Evolutionary conservation across 2,888 invertebrate genomes (phyloP), one percentile per base, ranked within the genome.

Genomic region (Bugulina stolonifera): DNA sequence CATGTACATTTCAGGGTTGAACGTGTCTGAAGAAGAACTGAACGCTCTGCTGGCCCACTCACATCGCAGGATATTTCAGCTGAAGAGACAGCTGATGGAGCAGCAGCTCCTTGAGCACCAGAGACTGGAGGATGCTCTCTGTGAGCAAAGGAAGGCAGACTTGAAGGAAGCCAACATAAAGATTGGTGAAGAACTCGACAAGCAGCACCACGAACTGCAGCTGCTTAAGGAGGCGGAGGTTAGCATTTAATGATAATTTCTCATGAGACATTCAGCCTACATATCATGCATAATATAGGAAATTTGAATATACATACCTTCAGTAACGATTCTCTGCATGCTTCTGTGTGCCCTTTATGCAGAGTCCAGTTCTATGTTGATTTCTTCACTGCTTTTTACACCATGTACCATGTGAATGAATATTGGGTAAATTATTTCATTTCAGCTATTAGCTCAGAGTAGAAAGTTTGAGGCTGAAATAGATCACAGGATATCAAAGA

Each of bases 41-140:
- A 92, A 93, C 84, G 86, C 92, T 52, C 89, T 93, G 79, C 88
- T 93, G 32, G 86, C 91, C 54, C 91, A 93, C 79, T 90, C 92
- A 70, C 91, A 91, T 80, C 87, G 90, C 54, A 89, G 91, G 81
- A 89, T 93, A 1, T 87, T 90, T 73, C 90, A 89, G 77, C 88
- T 92, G 74, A 91, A 93, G 80, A 90, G 90, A 78, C 91, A 93
- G 81, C 81, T 93, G 73, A 89, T 89, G 27, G 90, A 90, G 78
- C 85, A 90, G 77, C 89, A 91, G 87, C 5, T 25, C 43, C 35
- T 73, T 58, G 76, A 79, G 73, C 74, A 76, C 3, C 75, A 88
- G 73, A 88, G 89, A 78, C 81, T 93, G 32, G 87, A 88, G 74
- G 82, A 87, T 22, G 91, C 91, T 0, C 82, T 92, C 34, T 89